Conservation (phyloP, 2,888 invertebrate species). For the Erebia palarica region DNA sequence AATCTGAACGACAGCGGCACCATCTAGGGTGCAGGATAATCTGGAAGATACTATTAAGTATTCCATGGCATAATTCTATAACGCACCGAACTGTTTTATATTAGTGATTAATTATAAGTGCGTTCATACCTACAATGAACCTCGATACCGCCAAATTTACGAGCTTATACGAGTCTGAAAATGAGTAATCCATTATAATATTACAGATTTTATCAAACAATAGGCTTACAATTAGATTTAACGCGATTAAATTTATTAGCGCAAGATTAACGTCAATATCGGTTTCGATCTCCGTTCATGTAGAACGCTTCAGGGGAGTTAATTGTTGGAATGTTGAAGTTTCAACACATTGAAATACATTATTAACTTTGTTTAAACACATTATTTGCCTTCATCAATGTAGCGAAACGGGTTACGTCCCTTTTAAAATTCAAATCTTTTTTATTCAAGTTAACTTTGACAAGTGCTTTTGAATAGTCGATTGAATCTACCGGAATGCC, state of each 20-base stretch:
- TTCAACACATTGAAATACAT: not conserved
- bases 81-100: not conserved
- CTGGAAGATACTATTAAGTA: too few species aligned
- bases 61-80: too few species aligned
- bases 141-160: not conserved
- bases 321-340: conserved; percentile 8
- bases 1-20: too few species aligned
- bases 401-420: too few species aligned
- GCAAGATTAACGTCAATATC: conserved; percentile 12
- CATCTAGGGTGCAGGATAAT: too few species aligned
- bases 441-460: too few species aligned
- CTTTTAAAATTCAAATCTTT: too few species aligned
- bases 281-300: conserved; percentile 10
- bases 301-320: conserved; percentile 5
- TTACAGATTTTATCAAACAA: conserved; percentile 9
- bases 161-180: not conserved
- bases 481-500: too few species aligned
- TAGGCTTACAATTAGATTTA: conserved; percentile 8
- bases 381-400: too few species aligned
- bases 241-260: conserved; percentile 13
- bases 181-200: not conserved
- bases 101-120: not conserved
- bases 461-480: too few species aligned
- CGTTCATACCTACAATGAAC: not conserved
- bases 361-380: too few species aligned